A percentile compares a stretch with the other conserved stretches of the same genome.
Conservation (phyloP, 2,797 vertebrate genomes). For the Pseudochromis fuscus region DNA sequence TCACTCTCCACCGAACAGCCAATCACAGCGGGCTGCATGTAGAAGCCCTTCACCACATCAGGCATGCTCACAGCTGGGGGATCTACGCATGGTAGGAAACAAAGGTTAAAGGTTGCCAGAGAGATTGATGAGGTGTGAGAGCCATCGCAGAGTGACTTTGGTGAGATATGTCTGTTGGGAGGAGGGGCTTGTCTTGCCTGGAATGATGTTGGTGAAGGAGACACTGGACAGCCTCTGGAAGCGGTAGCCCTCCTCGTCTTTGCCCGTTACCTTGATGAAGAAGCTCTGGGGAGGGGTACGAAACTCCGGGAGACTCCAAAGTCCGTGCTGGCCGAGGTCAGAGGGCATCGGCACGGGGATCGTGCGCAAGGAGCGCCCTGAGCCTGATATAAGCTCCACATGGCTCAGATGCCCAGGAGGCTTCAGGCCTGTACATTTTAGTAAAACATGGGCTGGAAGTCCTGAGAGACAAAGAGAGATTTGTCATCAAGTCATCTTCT, state of each 20-base stretch:
- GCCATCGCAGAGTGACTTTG: constrained; percentile 38
- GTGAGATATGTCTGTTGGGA: constrained; percentile 17
- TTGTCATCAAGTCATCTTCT: constrained; percentile 22
- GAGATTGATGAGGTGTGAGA: constrained; percentile 73
- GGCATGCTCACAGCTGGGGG: constrained; percentile 90
- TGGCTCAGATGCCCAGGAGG: constrained; percentile 87
- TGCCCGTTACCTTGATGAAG: constrained; percentile 91
- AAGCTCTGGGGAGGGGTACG: constrained; percentile 89
- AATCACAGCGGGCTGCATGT: constrained; percentile 84
- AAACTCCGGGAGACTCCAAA: constrained; percentile 90
- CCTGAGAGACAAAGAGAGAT: constrained; percentile 81
- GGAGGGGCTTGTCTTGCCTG: constrained; percentile 80
- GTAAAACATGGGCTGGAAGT: constrained; percentile 88
- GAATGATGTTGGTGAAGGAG: constrained; percentile 91
- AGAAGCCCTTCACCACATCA: constrained; percentile 85
- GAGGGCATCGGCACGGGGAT: constrained; percentile 80
- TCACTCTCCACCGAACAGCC: constrained; percentile 89
- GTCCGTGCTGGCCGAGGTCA: constrained; percentile 82
- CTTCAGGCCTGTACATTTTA: constrained; percentile 90
- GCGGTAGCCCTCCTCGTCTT: constrained; percentile 87
- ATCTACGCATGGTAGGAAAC: constrained; percentile 73
- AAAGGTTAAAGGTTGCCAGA: constrained; percentile 56
- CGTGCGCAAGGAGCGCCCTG: constrained; percentile 86
- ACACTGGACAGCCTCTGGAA: constrained; percentile 94
- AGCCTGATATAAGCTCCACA: constrained; percentile 90